Evolutionary conservation across 2,113 vertebrate genomes (phyloP).

Genomic region (Aleadryas rufinucha): DNA sequence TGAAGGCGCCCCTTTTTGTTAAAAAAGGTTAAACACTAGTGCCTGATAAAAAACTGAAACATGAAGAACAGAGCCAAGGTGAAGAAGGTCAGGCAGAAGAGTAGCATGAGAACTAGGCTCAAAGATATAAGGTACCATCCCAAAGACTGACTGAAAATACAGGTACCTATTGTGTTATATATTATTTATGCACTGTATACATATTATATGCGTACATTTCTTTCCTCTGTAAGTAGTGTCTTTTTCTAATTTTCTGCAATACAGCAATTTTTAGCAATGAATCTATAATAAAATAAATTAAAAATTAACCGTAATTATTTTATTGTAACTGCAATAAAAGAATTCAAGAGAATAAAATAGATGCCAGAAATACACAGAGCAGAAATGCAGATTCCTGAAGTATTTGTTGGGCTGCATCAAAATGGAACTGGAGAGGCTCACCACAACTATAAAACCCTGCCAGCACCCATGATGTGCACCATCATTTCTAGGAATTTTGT

Average conservation of each 20-base stretch:
- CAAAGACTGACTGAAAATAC: neutral
- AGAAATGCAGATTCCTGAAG: neutral
- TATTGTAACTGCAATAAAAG: neutral
- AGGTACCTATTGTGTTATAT: neutral
- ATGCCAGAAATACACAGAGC: neutral
- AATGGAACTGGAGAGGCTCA: neutral
- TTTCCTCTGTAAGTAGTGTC: neutral
- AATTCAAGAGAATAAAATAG: neutral
- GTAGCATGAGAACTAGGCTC: neutral
- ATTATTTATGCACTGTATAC: neutral
- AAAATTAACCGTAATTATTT: neutral
- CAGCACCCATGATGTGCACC: neutral
- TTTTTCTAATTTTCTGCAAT: neutral
- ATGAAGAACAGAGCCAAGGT: neutral
- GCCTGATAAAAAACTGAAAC: neutral
- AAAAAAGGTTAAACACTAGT: neutral
- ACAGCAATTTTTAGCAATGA: neutral
- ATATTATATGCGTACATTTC: neutral
- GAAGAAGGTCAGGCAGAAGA: neutral
- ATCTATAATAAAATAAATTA: neutral
- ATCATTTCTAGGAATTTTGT: neutral
- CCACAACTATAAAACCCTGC: neutral
- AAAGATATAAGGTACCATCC: neutral
- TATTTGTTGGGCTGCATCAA: neutral
- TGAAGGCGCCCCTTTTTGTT: neutral